Evolutionary conservation across 2,113 vertebrate genomes (phyloP).

Genomic region (Crypturellus undulatus): DNA sequence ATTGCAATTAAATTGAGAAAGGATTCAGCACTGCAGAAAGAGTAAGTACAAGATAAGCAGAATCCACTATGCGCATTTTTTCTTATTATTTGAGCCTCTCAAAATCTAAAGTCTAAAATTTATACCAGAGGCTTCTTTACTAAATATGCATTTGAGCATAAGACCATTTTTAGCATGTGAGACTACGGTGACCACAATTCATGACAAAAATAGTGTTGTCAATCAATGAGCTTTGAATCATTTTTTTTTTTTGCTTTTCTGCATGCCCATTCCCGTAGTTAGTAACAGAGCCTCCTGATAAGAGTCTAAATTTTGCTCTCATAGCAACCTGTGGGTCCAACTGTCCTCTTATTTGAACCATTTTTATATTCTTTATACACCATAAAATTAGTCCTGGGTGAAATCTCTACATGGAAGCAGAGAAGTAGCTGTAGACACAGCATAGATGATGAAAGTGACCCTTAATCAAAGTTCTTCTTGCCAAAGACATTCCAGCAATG

Average conservation of each 20-base stretch:
- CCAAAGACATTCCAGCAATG: background rate
- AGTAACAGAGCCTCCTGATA: background rate
- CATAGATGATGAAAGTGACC: background rate
- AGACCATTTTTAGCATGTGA: background rate
- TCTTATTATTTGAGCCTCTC: background rate
- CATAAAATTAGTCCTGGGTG: background rate
- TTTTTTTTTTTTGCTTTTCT: background rate
- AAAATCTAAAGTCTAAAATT: background rate
- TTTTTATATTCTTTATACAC: background rate
- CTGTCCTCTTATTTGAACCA: background rate
- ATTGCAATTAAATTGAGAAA: background rate
- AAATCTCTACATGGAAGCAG: background rate
- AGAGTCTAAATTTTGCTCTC: background rate
- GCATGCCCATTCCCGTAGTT: rapidly evolving
- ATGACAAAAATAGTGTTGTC: background rate
- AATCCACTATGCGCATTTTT: background rate
- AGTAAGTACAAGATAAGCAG: background rate
- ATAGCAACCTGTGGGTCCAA: background rate
- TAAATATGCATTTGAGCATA: background rate
- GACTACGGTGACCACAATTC: background rate
- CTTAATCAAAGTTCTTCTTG: background rate
- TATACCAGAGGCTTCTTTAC: background rate
- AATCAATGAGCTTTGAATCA: background rate
- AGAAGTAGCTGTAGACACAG: background rate
- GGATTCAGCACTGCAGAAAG: background rate